Conservation (phyloP, 2,113 vertebrate genomes). For the Pangasianodon hypophthalmus region DNA sequence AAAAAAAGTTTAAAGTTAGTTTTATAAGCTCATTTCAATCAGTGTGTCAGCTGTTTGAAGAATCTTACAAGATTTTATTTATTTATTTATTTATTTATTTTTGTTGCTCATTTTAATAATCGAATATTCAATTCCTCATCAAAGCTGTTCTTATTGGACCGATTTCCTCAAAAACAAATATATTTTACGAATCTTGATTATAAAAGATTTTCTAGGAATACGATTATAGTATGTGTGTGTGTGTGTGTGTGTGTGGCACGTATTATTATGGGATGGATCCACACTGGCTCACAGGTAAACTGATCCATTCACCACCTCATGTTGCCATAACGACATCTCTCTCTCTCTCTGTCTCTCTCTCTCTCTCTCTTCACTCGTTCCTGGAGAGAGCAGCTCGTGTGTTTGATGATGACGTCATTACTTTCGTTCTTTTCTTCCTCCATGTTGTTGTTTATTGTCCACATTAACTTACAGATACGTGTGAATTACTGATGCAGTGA, state of each 20-base stretch:
- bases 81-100: not conserved
- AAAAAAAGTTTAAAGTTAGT: no score
- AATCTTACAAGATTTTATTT: not conserved
- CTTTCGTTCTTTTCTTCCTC: not conserved
- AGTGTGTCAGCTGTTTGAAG: no score
- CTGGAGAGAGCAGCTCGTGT: not conserved
- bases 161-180: no score
- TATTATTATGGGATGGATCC: not conserved
- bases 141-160: no score
- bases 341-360: not conserved
- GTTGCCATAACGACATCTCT: not conserved
- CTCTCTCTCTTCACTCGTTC: not conserved
- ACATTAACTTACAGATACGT: not conserved
- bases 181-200: no score
- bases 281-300: constrained; percentile 10
- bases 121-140: not conserved
- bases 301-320: not conserved
- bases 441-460: not conserved
- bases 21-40: no score
- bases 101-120: not conserved
- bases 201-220: not conserved
- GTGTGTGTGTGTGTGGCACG: not conserved
- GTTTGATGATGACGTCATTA: not conserved
- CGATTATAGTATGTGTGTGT: not conserved
- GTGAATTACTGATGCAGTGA: not conserved